phyloP scores from a whole-genome alignment of 2,888 invertebrate species.

The Euzetes globulus region DNA sequence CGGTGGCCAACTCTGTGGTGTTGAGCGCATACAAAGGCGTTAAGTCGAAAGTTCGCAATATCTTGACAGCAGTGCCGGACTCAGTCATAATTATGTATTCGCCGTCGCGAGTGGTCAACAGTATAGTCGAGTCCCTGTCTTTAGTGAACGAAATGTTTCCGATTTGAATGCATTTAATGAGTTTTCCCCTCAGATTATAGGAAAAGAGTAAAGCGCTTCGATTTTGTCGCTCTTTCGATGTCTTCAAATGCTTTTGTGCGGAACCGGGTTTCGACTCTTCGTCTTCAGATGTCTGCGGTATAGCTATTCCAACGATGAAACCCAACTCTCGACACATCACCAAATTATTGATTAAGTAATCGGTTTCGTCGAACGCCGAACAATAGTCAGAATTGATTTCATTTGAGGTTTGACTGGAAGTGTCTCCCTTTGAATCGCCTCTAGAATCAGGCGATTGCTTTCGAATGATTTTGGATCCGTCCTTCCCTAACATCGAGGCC shows the following conservation, averaged over 20 bases:
- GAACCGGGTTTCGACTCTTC: not conserved
- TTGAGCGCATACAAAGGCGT: constrained; percentile 87
- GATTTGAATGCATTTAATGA: constrained; percentile 35
- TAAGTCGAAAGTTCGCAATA: constrained; percentile 95
- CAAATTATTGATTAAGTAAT: constrained; percentile 36
- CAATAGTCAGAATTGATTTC: not conserved
- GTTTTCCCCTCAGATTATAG: constrained; percentile 35
- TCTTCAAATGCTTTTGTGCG: constrained; percentile 4
- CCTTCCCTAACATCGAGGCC: constrained; percentile 36
- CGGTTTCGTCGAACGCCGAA: constrained; percentile 19
- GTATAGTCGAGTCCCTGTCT: constrained; percentile 49
- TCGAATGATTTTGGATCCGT: not conserved
- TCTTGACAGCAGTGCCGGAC: constrained; percentile 92
- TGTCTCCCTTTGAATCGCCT: constrained; percentile 4
- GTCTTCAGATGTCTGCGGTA: constrained; percentile 12
- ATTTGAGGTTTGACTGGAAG: constrained; percentile 1
- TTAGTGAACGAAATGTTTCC: constrained; percentile 13
- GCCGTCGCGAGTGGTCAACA: constrained; percentile 86
- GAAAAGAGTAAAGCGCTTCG: constrained; percentile 33
- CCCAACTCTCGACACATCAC: constrained; percentile 37
- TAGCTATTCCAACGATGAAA: constrained; percentile 38
- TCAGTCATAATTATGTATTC: constrained; percentile 98
- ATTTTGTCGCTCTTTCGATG: constrained; percentile 20
- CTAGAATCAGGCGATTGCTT: not conserved
- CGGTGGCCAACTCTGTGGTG: constrained; percentile 33